Evolutionary conservation across 2,888 invertebrate species (phyloP), one percentile per base, ranked within the genome.

Genomic region (Andrena flavipes): DNA sequence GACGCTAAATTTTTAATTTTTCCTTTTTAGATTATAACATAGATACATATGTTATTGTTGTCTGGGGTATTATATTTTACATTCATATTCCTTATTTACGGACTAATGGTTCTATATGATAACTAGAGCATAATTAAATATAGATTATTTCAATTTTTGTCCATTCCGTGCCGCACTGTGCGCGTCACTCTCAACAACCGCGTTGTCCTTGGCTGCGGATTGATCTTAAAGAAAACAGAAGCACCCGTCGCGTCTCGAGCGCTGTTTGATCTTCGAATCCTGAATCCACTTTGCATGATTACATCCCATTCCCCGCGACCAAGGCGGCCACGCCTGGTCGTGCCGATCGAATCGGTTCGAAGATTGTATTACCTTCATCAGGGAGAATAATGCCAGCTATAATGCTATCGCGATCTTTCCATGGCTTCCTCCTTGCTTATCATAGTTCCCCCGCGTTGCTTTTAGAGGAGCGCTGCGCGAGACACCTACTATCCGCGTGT

Each of bases 241-340:
- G 16, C 60, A 29, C 29, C 26, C 59, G 8, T 5, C 42, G 29
- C 59, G 59, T 60, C 60, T 60, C 30, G 60, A 60, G 16, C 16
- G 13, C n/a, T 60, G 60, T 30, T 60, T 30, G 60, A 60, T 16
- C 60, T 60, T 60, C n/a, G 16, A 30, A n/a, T 29, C 30, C 30
- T 3, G n/a, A 60, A 30, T 60, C 60, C 60, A 60, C 60, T 60
- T 60, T 60, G 60, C 60, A 60, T 60, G 60, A 60, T 60, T 60
- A 30, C 30, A 60, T 60, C 60, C 30, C 30, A 30, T 60, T 60
- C 16, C 60, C 60, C 16, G 30, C 29, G 60, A 30, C 16, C 29
- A 59, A 7, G 59, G 16, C 0, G 5, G 59, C 23, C 59, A n/a
- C 30, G 60, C 29, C 60, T 60, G n/a, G 59, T 29, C 16, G 26